Evolutionary conservation across 2,113 vertebrate species (phyloP).

Genomic region (Bos javanicus): DNA sequence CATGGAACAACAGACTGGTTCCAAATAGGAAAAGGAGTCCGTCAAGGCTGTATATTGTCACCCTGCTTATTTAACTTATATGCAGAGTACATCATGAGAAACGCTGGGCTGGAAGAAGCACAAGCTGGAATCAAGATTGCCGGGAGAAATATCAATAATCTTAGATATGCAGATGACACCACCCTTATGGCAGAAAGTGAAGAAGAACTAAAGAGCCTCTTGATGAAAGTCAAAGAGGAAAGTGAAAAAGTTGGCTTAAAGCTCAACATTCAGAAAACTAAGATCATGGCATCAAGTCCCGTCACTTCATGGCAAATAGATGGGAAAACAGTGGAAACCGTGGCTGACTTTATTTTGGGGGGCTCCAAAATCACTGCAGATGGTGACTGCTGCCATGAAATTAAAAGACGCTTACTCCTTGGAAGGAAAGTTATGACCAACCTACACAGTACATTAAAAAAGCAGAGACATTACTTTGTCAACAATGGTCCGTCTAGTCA

Average conservation of each 20-base stretch:
- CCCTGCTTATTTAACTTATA: neutral
- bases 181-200: neutral
- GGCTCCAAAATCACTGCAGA: neutral
- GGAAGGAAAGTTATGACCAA: neutral
- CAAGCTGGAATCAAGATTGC: neutral
- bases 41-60: neutral
- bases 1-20: neutral
- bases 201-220: neutral
- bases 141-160: neutral
- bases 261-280: neutral
- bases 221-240: neutral
- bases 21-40: neutral
- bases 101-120: neutral
- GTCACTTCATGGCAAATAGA: neutral
- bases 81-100: neutral
- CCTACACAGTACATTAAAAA: neutral
- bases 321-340: neutral
- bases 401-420: neutral
- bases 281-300: accelerated
- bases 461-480: neutral
- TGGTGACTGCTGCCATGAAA: neutral
- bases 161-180: neutral
- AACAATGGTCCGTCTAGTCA: neutral
- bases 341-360: neutral
- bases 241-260: neutral